Base-by-base conservation (phyloP, 2,113 vertebrate genomes). In the Trogon melanurus region DNA sequence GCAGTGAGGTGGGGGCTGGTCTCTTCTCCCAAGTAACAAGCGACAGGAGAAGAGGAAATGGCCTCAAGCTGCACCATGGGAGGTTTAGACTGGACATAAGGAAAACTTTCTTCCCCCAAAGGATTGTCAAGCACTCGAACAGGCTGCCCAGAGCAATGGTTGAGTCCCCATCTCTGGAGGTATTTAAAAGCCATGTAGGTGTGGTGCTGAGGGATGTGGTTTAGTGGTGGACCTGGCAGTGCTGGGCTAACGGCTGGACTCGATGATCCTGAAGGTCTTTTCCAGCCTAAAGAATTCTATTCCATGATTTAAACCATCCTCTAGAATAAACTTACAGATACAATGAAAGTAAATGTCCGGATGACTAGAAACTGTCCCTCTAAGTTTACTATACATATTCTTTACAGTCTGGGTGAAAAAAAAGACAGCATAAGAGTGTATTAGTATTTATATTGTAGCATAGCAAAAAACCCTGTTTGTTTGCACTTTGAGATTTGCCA, bases 1-100 rank as follows among this genome's bases (percentile, higher is more conserved):
- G 44, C 4, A 30, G 27, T 0, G 1, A 50, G 56, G 30, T 9
- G 30, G 47, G 15, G 1, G 16, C 41, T 1, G 1, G 14, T n/a
- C 15, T 44, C 14, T 70, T 23, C 19, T 71, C 36, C 66, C 66
- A 83, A 5, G 17, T 64, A 26, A 27, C 17, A 22, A 47, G n/a
- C 0, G 2, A 47, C 1, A 38, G 60, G 30, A 62, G 1, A 9
- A 45, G 57, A 23, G 7, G 12, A 45, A 44, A 3, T 0, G 2
- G 16, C 30, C 36, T 61, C 15, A 44, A 19, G 23, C 13, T 36
- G 21, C 2, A 2, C 53, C 4, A 4, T 2, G 21, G 6, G 26
- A 57, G 41, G n/a, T 25, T 80, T 47, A 47, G 26, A 32, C 3
- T 58, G n/a, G 26, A 26, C 2, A 16, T 58, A 5, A 50, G 23